These are phyloP conservation scores for Tubulanus polymorphus DNA, from an alignment of 2,888 invertebrate genomes.

Conservation along the genomic window DNA sequence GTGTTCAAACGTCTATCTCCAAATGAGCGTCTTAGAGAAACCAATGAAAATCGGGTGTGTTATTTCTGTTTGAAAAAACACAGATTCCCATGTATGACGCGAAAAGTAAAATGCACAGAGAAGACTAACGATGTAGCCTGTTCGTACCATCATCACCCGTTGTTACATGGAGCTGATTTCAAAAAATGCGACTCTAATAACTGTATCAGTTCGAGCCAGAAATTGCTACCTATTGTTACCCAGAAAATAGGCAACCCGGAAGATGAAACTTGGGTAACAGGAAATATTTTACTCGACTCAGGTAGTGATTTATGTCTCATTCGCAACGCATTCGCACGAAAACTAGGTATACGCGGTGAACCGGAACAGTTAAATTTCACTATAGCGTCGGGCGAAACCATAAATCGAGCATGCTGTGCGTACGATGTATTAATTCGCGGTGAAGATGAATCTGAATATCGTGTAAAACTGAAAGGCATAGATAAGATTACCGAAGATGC, in stretches of 20 bases:
- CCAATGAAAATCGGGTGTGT: too few species aligned
- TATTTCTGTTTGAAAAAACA: too few species aligned
- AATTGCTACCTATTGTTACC: neutral
- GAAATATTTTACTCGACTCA: neutral
- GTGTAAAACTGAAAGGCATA: neutral
- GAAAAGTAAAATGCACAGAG: too few species aligned
- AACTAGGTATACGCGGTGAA: neutral
- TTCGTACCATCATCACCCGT: neutral
- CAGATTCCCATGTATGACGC: too few species aligned
- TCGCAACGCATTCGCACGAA: neutral
- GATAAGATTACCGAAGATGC: neutral
- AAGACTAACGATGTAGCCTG: neutral
- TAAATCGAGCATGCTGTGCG: neutral
- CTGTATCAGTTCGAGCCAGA: neutral
- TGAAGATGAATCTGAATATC: neutral
- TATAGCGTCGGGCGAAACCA: neutral
- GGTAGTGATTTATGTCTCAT: neutral
- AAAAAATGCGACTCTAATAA: neutral
- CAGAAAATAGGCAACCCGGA: neutral
- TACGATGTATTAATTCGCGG: neutral
- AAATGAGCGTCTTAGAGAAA: too few species aligned
- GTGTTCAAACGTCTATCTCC: too few species aligned
- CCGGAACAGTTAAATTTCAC: neutral
- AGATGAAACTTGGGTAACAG: neutral
- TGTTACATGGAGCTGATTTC: neutral